Base-by-base conservation (phyloP, 2,888 invertebrate genomes). In the Pristionchus arcanus region DNA sequence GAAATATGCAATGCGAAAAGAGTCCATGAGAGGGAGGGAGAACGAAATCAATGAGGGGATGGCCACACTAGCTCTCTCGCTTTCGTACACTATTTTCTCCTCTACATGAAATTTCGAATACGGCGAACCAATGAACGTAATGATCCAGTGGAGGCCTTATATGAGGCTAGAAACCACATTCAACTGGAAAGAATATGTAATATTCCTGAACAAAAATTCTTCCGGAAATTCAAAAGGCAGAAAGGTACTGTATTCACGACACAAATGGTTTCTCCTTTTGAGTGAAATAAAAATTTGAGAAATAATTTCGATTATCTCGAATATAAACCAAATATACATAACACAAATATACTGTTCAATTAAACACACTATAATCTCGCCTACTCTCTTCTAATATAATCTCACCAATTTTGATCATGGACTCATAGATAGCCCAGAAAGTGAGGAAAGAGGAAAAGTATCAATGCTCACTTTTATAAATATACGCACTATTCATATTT, bases 21-120 rank as follows among this genome's bases (percentile, higher is more conserved):
- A 53, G 81, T 21, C 49, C n/a, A 42, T 28, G 81, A 28, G 49
- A 49, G 42, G 42, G 25, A 28, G n/a, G 81, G 49, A 28, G 49
- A 28, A 53, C 28, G 81, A 25, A 81, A 81, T 81, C 81, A 81
- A 81, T 81, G 81, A 28, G 28, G n/a, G 81, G 49, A 49, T 42
- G 81, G 15, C 37, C 81, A 16, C 21, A 3, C 49, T n/a, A 2
- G 15, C 13, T 81, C 81, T 81, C 81, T 81, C 81, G 11, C 49
- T 16, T n/a, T 42, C 19, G 4, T 25, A 19, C n/a, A 13, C 49
- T 81, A 9, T 53, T n/a, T 63, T 21, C n/a, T 63, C 1, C 42
- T 28, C 81, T 15, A 15, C 71, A 71, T 15, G 3, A 34, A 13
- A 34, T 34, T 71, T 1, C 31, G n/a, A 68, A 68, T 68, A 25